Percentiles rank a stretch among this genome's conserved stretches.
Conservation (phyloP, 2,888 invertebrate genomes). For the Norana najaformis region DNA sequence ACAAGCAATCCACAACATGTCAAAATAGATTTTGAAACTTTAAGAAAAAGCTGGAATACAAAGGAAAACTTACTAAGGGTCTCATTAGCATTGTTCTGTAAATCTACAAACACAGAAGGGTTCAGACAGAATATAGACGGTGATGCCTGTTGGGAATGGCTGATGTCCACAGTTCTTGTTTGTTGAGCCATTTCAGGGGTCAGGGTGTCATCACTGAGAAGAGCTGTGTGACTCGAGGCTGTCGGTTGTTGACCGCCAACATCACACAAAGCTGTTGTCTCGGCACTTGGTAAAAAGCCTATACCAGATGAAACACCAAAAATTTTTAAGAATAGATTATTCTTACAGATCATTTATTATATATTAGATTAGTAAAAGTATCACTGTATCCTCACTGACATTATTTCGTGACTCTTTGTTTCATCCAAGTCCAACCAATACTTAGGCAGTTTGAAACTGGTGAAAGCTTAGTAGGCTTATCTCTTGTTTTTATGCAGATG, state of each 20-base stretch:
- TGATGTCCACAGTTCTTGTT: neutral
- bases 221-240: neutral
- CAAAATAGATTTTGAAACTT: too few species aligned
- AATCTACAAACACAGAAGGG: neutral
- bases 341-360: neutral
- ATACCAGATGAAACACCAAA: neutral
- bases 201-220: neutral
- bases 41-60: neutral
- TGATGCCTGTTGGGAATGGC: neutral
- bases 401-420: neutral
- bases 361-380: neutral
- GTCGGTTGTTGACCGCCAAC: neutral
- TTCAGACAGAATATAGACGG: too few species aligned
- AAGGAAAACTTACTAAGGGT: neutral
- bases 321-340: neutral
- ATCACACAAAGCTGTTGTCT: neutral
- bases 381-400: neutral
- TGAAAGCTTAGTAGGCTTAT: too few species aligned
- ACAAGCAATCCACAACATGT: too few species aligned
- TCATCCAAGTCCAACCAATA: neutral
- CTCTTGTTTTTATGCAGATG: too few species aligned
- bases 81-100: neutral
- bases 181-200: neutral
- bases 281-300: neutral
- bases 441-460: neutral